phyloP scores from a whole-genome alignment of 2,113 vertebrate species.

The Pontoporia blainvillei region DNA sequence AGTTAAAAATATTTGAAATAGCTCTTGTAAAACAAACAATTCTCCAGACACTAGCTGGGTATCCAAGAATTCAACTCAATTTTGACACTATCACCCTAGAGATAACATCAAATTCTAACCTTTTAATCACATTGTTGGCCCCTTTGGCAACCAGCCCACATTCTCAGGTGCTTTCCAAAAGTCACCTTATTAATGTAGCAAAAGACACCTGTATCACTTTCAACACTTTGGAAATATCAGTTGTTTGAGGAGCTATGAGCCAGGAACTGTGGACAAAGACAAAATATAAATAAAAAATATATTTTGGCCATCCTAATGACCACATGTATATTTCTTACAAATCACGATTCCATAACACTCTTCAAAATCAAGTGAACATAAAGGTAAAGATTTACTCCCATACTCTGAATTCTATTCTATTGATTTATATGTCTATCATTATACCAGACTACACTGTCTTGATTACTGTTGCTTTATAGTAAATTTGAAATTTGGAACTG shows the following conservation, averaged over 20 bases:
- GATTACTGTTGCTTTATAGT: background rate
- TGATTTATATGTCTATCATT: background rate
- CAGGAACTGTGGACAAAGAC: background rate
- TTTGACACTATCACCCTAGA: background rate
- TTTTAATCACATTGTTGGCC: background rate
- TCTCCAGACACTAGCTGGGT: background rate
- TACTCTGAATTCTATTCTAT: background rate
- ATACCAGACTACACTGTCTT: background rate
- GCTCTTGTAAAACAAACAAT: background rate
- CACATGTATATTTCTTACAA: background rate
- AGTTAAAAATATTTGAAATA: conserved; percentile 5
- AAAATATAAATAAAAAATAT: background rate
- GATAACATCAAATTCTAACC: background rate
- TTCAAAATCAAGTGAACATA: background rate
- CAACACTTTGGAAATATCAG: background rate
- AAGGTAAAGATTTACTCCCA: background rate
- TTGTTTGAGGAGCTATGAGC: background rate
- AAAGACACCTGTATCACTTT: background rate
- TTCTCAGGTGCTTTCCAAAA: background rate
- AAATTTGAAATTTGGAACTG: background rate
- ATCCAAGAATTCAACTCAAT: background rate
- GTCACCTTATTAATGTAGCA: background rate
- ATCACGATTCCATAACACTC: background rate
- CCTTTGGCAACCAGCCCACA: background rate
- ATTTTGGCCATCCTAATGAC: background rate